Percentiles rank a stretch among this genome's conserved stretches.
Conservation (phyloP, 2,797 vertebrate genomes). For the Agapornis canus region DNA sequence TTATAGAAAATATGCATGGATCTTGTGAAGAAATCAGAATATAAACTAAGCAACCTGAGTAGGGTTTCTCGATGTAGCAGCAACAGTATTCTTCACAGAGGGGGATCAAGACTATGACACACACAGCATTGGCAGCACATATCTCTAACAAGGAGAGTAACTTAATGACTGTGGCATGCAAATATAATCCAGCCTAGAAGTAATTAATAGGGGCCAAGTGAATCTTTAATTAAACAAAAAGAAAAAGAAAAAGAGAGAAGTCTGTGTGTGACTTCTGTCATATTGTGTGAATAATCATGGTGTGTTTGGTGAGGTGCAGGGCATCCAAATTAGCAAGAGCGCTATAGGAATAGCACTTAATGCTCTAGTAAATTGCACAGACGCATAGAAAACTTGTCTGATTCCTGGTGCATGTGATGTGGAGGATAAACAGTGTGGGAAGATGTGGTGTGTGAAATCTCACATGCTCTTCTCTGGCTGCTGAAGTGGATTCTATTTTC, state of each 20-base stretch:
- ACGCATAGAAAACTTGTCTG: neutral
- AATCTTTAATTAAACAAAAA: neutral
- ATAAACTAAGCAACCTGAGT: neutral
- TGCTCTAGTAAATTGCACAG: neutral
- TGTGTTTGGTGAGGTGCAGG: neutral
- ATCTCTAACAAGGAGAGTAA: neutral
- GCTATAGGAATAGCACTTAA: neutral
- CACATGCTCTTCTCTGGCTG: neutral
- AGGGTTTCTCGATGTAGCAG: neutral
- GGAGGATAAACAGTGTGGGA: conserved; percentile 24
- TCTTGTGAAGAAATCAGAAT: neutral
- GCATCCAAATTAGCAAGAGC: neutral
- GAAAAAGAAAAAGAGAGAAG: neutral
- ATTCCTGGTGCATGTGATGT: neutral
- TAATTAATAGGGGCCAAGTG: neutral
- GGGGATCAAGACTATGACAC: neutral
- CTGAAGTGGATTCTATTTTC: conserved; percentile 10
- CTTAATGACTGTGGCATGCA: neutral
- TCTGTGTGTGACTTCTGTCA: neutral
- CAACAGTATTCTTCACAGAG: neutral
- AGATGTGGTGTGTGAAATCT: conserved; percentile 28
- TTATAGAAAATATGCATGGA: neutral
- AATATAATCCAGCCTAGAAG: neutral
- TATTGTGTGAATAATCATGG: neutral
- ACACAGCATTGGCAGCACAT: neutral